Evolutionary conservation across 1,140 invertebrate species (phyloP).

Genomic region (Papilio xuthus): DNA sequence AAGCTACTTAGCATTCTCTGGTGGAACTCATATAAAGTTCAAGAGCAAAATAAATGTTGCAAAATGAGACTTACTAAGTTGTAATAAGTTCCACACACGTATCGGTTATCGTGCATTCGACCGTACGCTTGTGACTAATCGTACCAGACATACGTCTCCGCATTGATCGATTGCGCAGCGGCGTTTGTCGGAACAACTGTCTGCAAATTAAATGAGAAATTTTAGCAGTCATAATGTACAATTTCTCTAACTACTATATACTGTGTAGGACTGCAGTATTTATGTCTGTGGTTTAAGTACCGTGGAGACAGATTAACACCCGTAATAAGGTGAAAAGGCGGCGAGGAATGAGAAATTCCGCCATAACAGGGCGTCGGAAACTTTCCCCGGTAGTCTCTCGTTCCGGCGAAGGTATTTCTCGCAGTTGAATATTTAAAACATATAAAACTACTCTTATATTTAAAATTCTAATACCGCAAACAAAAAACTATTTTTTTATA

Average conservation of each 20-base stretch:
- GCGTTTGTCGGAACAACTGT: constrained; percentile 16
- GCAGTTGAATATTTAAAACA: constrained; percentile 48
- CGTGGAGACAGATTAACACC: constrained; percentile 61
- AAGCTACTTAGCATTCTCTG: constrained; percentile 26
- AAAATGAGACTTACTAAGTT: constrained; percentile 13
- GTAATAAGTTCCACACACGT: background rate
- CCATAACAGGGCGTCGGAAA: constrained; percentile 73
- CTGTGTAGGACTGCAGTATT: constrained; percentile 29
- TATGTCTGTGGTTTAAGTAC: constrained; percentile 51
- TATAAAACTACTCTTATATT: constrained; percentile 27
- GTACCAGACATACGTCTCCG: constrained; percentile 28
- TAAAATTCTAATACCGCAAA: background rate
- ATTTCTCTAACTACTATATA: constrained; percentile 21
- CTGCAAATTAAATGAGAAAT: constrained; percentile 30
- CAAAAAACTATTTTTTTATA: background rate
- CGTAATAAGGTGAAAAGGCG: constrained; percentile 72
- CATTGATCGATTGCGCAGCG: constrained; percentile 35
- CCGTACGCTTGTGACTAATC: constrained; percentile 21
- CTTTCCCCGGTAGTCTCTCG: constrained; percentile 68
- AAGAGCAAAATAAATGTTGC: background rate
- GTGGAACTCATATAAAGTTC: constrained; percentile 14
- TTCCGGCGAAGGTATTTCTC: constrained; percentile 48
- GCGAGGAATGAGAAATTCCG: constrained; percentile 74
- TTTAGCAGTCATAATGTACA: constrained; percentile 17
- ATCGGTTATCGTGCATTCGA: background rate